These are phyloP conservation scores for Xiphorhynchus elegans DNA, from an alignment of 2,113 vertebrate genomes.

Conservation along the genomic window DNA sequence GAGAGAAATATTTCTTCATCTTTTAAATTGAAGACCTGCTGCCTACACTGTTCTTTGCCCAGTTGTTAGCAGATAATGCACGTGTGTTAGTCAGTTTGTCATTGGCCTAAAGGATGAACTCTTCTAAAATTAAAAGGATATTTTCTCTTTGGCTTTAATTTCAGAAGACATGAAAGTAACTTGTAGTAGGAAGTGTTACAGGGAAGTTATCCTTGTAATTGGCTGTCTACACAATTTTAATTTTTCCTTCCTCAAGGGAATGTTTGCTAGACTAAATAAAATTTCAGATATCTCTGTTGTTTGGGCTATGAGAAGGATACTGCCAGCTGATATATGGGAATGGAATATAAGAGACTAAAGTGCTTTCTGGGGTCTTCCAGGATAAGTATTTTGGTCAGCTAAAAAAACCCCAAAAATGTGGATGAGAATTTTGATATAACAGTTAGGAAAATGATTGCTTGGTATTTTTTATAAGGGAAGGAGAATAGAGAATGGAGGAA, in stretches of 20 bases:
- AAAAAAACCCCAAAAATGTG: background rate
- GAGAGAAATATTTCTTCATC: background rate
- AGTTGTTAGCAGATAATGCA: background rate
- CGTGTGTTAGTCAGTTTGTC: background rate
- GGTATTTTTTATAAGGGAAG: background rate
- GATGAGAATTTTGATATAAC: background rate
- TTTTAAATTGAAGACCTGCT: background rate
- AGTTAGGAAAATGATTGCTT: background rate
- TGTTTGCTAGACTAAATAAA: slow-evolving; percentile 50
- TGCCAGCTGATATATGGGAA: background rate
- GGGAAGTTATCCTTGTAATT: background rate
- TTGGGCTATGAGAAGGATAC: slow-evolving; percentile 36
- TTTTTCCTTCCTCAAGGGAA: slow-evolving; percentile 27
- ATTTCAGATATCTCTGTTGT: slow-evolving; percentile 33
- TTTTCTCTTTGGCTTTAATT: background rate
- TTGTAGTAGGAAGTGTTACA: background rate
- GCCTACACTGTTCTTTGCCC: background rate
- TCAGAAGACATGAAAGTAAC: background rate
- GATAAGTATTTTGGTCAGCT: background rate
- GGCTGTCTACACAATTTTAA: background rate
- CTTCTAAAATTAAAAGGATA: background rate
- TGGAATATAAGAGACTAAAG: background rate
- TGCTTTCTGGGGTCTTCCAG: background rate
- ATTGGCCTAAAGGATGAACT: background rate
- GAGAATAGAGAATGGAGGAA: background rate